phyloP scores from a whole-genome alignment of 2,888 invertebrate species.

The Acronicta psi region DNA sequence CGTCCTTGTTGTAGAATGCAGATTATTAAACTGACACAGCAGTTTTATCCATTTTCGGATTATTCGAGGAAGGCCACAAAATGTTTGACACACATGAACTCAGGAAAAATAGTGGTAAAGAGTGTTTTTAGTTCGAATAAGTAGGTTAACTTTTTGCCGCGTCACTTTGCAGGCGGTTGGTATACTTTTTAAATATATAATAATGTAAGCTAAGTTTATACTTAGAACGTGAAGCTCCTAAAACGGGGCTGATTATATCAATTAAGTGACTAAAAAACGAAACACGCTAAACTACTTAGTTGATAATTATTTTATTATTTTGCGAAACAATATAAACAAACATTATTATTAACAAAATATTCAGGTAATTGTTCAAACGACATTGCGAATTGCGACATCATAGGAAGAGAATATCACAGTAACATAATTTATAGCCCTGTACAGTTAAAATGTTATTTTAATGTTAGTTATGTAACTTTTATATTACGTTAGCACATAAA shows the following conservation, averaged over 20 bases:
- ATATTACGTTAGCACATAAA: constrained; percentile 23
- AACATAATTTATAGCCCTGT: constrained; percentile 64
- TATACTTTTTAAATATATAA: no score
- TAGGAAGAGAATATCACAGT: constrained; percentile 85
- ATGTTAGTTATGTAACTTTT: constrained; percentile 15
- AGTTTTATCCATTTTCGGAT: constrained; percentile 19
- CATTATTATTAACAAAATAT: constrained; percentile 71
- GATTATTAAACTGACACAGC: constrained; percentile 49
- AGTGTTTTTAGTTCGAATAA: no score
- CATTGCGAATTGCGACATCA: constrained; percentile 68
- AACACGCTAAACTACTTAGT: constrained; percentile 53
- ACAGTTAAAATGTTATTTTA: constrained; percentile 23
- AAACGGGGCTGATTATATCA: no score
- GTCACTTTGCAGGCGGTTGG: no score
- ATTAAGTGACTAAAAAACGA: constrained; percentile 17
- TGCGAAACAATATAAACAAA: constrained; percentile 66
- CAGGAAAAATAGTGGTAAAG: no score
- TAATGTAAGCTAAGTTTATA: no score
- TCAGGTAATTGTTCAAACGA: constrained; percentile 67
- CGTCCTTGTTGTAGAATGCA: constrained; percentile 61
- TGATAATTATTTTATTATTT: constrained; percentile 59
- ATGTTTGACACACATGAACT: neutral
- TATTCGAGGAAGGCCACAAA: neutral
- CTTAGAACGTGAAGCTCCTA: no score
- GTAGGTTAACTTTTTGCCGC: no score